Base-by-base conservation (phyloP, 2,113 vertebrate species). In the Aegithalos caudatus region DNA sequence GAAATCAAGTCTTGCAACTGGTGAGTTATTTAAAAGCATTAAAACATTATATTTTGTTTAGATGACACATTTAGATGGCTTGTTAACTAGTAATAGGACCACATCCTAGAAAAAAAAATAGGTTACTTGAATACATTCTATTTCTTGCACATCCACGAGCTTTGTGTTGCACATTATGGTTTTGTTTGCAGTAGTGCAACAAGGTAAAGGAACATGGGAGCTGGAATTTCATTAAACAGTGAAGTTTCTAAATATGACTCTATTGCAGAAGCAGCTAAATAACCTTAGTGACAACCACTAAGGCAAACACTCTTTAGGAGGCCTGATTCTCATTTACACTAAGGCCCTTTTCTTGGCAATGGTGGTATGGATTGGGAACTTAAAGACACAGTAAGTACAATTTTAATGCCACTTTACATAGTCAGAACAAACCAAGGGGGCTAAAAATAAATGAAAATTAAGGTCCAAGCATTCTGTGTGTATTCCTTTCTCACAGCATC, bases 391-490 rank as follows among this genome's bases (percentile, higher is more conserved):
- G 33, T 48, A 90, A 82, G 54, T 38, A 35, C 38, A 80, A 73
- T 86, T 92, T 93, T 73, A 80, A 94, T 90, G 24, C 33, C 27
- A 54, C 44, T 93, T 92, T 83, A 62, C 82, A n/a, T 78, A 88
- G 31, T 24, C 67, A 92, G 42, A 80, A 11, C 6, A 83, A 90
- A 77, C 57, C 28, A 86, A 58, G 27, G 9, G 11, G 12, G 11
- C 10, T 92, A 73, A 83, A 66, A 20, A 92, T 53, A 90, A 86
- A 60, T 77, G 11, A 86, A 91, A 77, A 73, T 73, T 83, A 83
- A 53, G 20, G 45, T 62, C 27, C 62, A 62, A 88, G 10, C 29
- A 33, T 67, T 91, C 44, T 50, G 10, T 54, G 58, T 69, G 37
- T 45, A 11, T 6, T 38, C 4, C 35, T 67, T 80, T 94, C 66